phyloP scores from a whole-genome alignment of 2,113 vertebrate genomes.

The Rousettus leschenaultii region DNA sequence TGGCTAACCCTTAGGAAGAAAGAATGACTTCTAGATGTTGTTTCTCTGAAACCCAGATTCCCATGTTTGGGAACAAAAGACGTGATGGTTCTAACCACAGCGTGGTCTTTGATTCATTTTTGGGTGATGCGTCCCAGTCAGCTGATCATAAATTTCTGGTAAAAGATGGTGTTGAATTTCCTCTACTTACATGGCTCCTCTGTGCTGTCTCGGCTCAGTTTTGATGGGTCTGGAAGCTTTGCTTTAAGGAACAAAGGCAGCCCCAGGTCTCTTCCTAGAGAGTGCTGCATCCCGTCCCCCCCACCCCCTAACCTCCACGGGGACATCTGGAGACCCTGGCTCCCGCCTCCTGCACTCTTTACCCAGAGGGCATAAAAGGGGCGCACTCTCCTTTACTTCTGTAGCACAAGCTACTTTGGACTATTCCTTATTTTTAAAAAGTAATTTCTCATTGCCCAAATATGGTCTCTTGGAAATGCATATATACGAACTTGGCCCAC shows the following conservation, averaged over 20 bases:
- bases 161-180: not conserved
- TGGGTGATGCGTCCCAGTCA: not conserved
- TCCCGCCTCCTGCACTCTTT: not conserved
- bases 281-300: accelerated
- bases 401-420: not conserved
- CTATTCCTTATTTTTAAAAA: not conserved
- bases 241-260: not conserved
- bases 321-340: not conserved
- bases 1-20: not conserved
- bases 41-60: not conserved
- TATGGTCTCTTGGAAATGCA: not conserved
- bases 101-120: not conserved
- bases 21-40: not conserved
- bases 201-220: not conserved
- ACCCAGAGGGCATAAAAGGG: no score
- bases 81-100: not conserved
- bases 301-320: accelerated
- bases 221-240: not conserved
- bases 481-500: no score
- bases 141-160: not conserved
- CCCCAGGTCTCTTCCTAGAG: not conserved
- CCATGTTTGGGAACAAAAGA: not conserved
- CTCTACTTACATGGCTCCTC: accelerated
- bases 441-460: not conserved
- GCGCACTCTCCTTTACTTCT: not conserved